These are phyloP conservation scores for Phoenicopterus ruber DNA, from an alignment of 2,113 vertebrate species.

Conservation along the genomic window DNA sequence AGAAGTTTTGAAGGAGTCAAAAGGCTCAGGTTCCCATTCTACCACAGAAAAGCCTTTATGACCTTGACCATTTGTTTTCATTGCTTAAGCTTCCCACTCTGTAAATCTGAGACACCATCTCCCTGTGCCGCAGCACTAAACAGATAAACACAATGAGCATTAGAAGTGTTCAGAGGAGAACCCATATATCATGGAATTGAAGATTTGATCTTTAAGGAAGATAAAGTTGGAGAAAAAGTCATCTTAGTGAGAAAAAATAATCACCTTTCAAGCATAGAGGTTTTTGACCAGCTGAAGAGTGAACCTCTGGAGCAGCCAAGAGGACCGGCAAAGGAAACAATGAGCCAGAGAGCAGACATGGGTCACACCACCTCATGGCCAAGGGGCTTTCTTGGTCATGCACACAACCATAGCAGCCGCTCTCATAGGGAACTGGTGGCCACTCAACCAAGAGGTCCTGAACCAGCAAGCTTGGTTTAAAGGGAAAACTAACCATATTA, in stretches of 20 bases:
- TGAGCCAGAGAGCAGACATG: neutral
- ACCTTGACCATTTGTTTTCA: neutral
- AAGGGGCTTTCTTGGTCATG: neutral
- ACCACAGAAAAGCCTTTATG: neutral
- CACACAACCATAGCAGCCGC: too few species aligned
- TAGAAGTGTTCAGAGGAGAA: neutral
- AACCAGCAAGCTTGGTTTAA: neutral
- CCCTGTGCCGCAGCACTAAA: neutral
- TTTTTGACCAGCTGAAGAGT: neutral
- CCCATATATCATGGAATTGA: neutral
- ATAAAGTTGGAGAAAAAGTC: neutral
- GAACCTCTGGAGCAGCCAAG: neutral
- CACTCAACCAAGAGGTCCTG: neutral
- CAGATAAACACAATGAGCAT: neutral
- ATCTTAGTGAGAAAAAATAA: neutral
- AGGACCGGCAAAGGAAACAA: neutral
- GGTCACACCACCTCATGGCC: neutral
- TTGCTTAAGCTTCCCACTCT: neutral
- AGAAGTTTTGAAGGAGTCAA: neutral
- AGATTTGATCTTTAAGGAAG: neutral
- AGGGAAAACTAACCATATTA: neutral
- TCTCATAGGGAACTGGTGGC: neutral
- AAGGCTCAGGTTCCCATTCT: neutral
- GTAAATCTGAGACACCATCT: neutral
- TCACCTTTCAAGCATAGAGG: neutral